Percentiles rank a stretch among this genome's conserved stretches.
Conservation (phyloP, 2,888 invertebrate genomes). For the Hartigia nigra region DNA sequence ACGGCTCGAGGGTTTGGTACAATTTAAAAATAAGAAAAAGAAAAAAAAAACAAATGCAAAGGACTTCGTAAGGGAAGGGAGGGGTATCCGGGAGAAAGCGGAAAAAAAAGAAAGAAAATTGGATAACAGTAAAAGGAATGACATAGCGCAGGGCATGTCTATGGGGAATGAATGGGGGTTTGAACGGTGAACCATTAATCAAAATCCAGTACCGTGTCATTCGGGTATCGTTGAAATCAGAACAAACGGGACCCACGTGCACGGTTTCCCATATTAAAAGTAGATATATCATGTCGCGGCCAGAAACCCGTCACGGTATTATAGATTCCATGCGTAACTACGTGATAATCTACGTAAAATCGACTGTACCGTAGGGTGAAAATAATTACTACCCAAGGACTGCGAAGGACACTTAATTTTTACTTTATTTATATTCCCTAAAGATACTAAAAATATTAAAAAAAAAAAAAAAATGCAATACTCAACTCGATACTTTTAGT, state of each 20-base stretch:
- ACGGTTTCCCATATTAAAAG: constrained; percentile 9
- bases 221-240: constrained; percentile 45
- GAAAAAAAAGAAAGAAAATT: not conserved
- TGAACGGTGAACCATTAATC: constrained; percentile 45
- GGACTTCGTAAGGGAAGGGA: not conserved
- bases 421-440: not conserved
- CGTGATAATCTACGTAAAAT: not conserved
- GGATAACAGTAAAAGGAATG: not conserved
- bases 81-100: not conserved
- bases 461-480: not conserved
- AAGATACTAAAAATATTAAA: not conserved
- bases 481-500: not conserved
- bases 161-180: not conserved
- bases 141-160: not conserved
- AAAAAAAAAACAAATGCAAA: not conserved
- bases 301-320: constrained; percentile 1
- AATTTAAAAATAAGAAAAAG: not conserved
- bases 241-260: constrained; percentile 34
- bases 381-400: not conserved
- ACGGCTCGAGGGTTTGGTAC: not conserved
- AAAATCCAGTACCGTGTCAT: constrained; percentile 38
- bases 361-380: not conserved
- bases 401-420: not conserved
- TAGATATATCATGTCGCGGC: constrained; percentile 9
- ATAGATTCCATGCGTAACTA: not conserved